Base-by-base conservation (phyloP, 1,140 invertebrate species). In the Lordiphosa stackelbergi region DNA sequence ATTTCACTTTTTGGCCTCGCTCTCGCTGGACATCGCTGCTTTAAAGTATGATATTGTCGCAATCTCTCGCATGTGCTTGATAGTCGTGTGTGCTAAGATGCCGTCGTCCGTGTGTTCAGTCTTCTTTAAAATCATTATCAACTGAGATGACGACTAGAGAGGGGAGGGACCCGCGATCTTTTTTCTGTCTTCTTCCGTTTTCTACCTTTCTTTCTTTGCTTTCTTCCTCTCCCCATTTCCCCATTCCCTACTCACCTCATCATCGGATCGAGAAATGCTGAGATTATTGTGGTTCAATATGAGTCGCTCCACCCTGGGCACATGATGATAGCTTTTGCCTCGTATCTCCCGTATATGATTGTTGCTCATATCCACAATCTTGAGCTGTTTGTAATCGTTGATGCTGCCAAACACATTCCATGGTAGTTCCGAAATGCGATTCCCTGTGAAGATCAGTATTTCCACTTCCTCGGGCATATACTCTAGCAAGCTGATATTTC, bases 291-390 rank as follows among this genome's bases (percentile, higher is more conserved):
- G 92, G 74, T 94, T 93, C 4, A 95, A 88, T 60, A 94, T 91
- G 1, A 95, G 87, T n/a, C 91, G 89, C 75, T 93, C 89, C 0
- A 95, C 94, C 46, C 90, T 90, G 37, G 89, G 89, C 1, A 95
- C 94, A 74, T 92, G 92, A 72, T 95, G 94, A 85, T 93, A 95
- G 3, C 93, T 89, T 86, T 94, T 94, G 1, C 94, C 94, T 66
- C 91, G 90, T 51, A 95, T 95, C 56, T 92, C 91, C 42, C 89
- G 83, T n/a, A 95, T 95, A 9, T 90, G 88, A 79, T 95, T 95
- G 58, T 91, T 93, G 16, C 92, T 93, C 92, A 95, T 93, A 66
- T 95, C 94, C 22, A 95, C 92, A 2, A 92, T 90, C 58, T 89
- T 89, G 12, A 95, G 79, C 35, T 91, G 88, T 31, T 89, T 91